These are phyloP conservation scores for Chiroxiphia lanceolata DNA, from an alignment of 2,797 vertebrate species.

Conservation along the genomic window DNA sequence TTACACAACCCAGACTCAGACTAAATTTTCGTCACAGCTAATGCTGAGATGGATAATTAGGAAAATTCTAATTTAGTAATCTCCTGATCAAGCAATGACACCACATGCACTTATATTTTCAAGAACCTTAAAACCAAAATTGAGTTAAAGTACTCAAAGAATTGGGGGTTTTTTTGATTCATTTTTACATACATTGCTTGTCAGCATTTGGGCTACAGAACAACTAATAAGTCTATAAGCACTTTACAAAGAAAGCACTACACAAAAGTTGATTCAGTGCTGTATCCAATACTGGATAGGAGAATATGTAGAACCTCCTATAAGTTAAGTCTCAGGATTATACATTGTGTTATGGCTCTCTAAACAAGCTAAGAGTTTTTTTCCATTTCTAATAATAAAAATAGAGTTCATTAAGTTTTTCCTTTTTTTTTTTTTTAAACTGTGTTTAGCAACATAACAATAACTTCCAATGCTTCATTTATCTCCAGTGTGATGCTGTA, in stretches of 20 bases:
- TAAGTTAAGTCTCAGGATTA: not conserved
- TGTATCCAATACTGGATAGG: not conserved
- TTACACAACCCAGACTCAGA: not conserved
- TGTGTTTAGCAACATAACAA: not conserved
- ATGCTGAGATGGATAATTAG: not conserved
- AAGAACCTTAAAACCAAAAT: not conserved
- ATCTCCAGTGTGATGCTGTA: not conserved
- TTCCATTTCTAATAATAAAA: not conserved
- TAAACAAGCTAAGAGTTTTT: not conserved
- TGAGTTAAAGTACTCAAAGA: not conserved
- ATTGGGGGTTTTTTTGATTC: not conserved
- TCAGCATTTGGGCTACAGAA: not conserved
- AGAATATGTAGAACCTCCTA: not conserved
- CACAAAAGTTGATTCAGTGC: not conserved
- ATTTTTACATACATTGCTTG: not conserved
- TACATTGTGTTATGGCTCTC: not conserved
- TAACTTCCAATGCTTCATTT: not conserved
- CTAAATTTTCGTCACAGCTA: not conserved
- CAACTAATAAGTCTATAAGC: not conserved
- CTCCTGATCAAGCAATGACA: not conserved
- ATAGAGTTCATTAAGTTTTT: fast-evolving
- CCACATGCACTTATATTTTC: not conserved
- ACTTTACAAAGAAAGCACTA: not conserved
- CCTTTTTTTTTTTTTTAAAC: not conserved
- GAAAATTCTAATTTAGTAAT: not conserved